Evolutionary conservation across 2,888 invertebrate species (phyloP).

Genomic region (Slavum lentiscoides): DNA sequence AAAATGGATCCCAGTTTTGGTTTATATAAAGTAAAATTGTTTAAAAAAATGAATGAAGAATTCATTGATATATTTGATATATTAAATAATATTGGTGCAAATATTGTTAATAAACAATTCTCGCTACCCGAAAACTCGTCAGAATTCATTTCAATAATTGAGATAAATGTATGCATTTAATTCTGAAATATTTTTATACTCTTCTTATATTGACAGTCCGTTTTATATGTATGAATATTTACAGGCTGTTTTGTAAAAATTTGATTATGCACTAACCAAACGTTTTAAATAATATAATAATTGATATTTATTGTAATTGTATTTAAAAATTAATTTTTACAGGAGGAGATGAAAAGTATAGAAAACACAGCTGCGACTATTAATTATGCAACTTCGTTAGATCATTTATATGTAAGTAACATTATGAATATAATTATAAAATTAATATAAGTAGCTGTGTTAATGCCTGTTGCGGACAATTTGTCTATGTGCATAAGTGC

Average conservation of each 20-base stretch:
- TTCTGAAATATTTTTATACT: background rate
- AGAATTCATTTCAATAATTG: conserved; percentile 25
- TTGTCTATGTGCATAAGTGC: no score
- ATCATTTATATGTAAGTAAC: background rate
- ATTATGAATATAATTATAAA: background rate
- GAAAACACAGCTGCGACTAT: background rate
- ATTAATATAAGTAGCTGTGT: no score
- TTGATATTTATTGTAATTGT: background rate
- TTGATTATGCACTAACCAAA: no score
- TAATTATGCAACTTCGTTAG: background rate
- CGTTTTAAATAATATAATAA: background rate
- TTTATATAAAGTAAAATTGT: conserved; percentile 41
- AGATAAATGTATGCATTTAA: conserved; percentile 16
- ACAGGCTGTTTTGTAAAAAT: no score
- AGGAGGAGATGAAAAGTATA: conserved; percentile 27
- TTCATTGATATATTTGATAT: background rate
- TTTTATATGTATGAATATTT: background rate
- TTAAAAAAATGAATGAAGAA: background rate
- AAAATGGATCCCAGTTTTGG: conserved; percentile 46
- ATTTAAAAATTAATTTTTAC: background rate
- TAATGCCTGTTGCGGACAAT: no score
- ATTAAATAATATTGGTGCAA: background rate
- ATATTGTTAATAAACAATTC: background rate
- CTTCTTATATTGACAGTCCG: background rate
- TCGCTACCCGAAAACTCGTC: background rate